These are phyloP conservation scores for Pomacea canaliculata DNA, from an alignment of 2,888 invertebrate species.

Conservation along the genomic window DNA sequence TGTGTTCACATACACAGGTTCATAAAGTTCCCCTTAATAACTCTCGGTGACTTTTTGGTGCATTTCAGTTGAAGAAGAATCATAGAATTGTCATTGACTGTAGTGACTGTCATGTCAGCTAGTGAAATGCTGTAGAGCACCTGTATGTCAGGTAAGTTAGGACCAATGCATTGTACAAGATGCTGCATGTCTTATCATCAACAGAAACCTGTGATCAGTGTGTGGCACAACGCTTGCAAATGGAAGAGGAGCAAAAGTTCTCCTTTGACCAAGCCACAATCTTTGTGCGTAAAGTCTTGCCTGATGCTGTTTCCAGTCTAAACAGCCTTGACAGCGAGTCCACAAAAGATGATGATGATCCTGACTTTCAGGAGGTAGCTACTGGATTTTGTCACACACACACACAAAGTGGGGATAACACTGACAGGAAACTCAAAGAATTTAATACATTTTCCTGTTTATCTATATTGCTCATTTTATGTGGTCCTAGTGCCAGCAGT, in stretches of 20 bases:
- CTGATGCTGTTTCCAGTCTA: conserved; percentile 2
- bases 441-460: too few species aligned
- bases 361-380: conserved; percentile 36
- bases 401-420: background rate
- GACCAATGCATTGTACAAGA: too few species aligned
- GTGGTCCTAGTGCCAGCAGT: too few species aligned
- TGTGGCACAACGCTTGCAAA: conserved; percentile 46
- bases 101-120: too few species aligned
- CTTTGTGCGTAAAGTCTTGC: conserved; percentile 37
- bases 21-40: too few species aligned
- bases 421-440: background rate
- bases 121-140: too few species aligned
- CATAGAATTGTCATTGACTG: too few species aligned
- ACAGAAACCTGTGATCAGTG: conserved; percentile 62
- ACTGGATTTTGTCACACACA: background rate
- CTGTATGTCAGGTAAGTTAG: too few species aligned
- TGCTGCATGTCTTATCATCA: conserved; percentile 6
- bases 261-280: conserved; percentile 53
- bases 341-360: conserved; percentile 32
- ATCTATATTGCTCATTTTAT: too few species aligned
- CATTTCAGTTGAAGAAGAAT: too few species aligned
- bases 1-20: too few species aligned
- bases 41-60: too few species aligned
- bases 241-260: conserved; percentile 56
- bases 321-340: conserved; percentile 26